A percentile compares a stretch with the other conserved stretches of the same genome.
These are phyloP conservation scores for Biston stratarius DNA, from an alignment of 2,888 invertebrate species.

Conservation along the genomic window DNA sequence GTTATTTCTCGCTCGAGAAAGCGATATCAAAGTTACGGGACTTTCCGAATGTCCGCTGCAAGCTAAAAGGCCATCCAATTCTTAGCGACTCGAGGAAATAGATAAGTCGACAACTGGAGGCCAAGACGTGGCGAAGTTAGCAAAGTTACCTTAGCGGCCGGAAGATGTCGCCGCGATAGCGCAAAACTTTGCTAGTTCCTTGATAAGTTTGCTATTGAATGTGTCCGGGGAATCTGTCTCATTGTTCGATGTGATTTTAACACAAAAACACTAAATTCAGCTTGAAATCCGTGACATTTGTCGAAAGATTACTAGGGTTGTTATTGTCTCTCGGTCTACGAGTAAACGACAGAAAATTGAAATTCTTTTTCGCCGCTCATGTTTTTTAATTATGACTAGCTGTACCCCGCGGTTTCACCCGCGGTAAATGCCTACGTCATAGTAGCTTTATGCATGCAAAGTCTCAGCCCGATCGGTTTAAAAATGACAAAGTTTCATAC, in stretches of 20 bases:
- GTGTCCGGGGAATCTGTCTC: neutral
- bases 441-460: no score
- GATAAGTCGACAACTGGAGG: slow-evolving; percentile 25
- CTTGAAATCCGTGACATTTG: no score
- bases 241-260: neutral
- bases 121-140: slow-evolving; percentile 20
- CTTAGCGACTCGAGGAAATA: slow-evolving; percentile 5
- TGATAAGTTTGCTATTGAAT: slow-evolving; percentile 11
- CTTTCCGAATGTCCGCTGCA: neutral
- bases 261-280: no score
- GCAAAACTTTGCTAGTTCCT: slow-evolving; percentile 22
- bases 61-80: slow-evolving; percentile 19
- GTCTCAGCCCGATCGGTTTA: no score
- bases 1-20: neutral
- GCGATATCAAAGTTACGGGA: slow-evolving; percentile 2
- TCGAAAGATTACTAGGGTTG: no score
- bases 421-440: no score
- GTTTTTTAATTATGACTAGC: no score
- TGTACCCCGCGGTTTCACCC: no score
- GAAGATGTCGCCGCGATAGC: slow-evolving; percentile 23
- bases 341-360: no score
- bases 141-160: slow-evolving; percentile 19
- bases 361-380: no score
- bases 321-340: no score
- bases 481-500: no score